These are phyloP conservation scores for Thysanoteuthis rhombus DNA, from an alignment of 2,888 invertebrate genomes.

Conservation along the genomic window DNA sequence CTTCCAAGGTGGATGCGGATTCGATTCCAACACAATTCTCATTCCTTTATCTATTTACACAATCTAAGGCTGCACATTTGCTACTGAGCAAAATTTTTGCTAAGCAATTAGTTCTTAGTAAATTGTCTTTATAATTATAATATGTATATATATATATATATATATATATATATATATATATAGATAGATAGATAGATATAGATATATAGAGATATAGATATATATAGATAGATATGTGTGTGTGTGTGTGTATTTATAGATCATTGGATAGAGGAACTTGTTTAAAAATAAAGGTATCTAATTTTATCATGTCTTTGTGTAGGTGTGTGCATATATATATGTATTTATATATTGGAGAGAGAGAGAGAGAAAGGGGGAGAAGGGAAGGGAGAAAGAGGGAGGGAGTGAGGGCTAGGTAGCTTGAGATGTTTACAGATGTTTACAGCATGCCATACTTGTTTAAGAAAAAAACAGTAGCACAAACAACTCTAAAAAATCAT, in stretches of 20 bases:
- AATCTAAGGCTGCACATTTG: too few species aligned
- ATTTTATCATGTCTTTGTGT: neutral
- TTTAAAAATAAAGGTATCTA: too few species aligned
- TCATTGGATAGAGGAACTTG: neutral
- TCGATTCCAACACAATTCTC: too few species aligned
- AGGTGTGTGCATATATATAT: neutral
- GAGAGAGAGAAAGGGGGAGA: neutral
- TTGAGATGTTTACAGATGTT: neutral
- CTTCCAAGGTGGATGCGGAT: too few species aligned
- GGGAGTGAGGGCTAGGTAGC: neutral
- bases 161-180: constrained; percentile 13
- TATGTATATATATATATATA: neutral
- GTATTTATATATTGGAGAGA: too few species aligned
- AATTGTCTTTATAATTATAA: too few species aligned
- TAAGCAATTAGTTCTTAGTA: too few species aligned
- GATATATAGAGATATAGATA: too few species aligned
- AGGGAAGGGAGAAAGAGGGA: neutral
- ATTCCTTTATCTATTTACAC: too few species aligned
- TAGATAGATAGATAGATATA: neutral
- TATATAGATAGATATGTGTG: too few species aligned
- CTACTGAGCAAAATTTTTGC: too few species aligned
- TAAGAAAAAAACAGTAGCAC: neutral
- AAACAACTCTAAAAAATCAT: neutral
- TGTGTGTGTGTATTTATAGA: neutral
- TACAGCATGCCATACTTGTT: neutral